A percentile compares a stretch with the other conserved stretches of the same genome.
These are phyloP conservation scores for Camponotus floridanus DNA, from an alignment of 1,140 invertebrate species.

Conservation along the genomic window DNA sequence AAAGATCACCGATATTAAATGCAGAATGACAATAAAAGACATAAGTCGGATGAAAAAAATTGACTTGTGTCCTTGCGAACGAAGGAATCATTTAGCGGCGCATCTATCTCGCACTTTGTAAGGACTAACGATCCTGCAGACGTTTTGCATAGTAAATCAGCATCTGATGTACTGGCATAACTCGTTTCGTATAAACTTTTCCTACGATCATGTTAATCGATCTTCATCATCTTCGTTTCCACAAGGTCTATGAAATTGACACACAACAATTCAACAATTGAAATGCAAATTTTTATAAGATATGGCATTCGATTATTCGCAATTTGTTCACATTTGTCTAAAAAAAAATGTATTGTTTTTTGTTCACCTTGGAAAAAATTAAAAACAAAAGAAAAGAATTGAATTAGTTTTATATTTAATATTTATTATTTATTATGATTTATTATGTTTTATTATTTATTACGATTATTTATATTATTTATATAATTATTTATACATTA, in stretches of 20 bases:
- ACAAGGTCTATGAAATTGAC: not conserved
- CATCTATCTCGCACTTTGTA: constrained; percentile 44
- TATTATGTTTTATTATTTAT: no score
- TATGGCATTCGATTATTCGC: no score
- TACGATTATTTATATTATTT: no score
- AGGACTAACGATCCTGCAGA: constrained; percentile 26
- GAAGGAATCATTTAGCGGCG: constrained; percentile 44
- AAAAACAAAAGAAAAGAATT: no score
- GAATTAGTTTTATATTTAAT: no score
- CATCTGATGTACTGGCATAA: constrained; percentile 22
- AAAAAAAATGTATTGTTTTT: no score
- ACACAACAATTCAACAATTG: no score
- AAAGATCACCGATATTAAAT: constrained; percentile 25
- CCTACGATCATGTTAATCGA: not conserved
- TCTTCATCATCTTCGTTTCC: not conserved
- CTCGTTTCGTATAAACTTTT: constrained; percentile 10
- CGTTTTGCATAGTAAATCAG: constrained; percentile 54
- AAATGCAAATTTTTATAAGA: no score
- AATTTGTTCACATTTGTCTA: no score
- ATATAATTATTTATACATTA: no score
- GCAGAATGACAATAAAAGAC: constrained; percentile 15
- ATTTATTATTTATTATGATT: no score
- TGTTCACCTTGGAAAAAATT: no score
- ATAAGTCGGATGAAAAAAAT: constrained; percentile 36
- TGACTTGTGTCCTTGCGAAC: constrained; percentile 61